Conservation (phyloP, 2,113 vertebrate genomes). For the Nesogale talazaci region DNA sequence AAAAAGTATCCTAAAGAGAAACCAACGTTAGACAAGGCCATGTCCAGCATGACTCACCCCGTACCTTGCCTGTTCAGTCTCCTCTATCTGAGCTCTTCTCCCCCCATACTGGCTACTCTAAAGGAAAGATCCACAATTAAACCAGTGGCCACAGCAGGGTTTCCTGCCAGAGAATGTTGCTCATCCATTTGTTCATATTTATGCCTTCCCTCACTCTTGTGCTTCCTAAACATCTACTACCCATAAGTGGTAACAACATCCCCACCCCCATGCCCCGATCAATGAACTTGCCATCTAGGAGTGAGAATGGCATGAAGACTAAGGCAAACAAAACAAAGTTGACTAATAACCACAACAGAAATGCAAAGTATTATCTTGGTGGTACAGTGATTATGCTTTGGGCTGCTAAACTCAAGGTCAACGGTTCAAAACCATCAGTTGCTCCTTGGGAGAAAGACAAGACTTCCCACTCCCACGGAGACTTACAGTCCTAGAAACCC, state of each 20-base stretch:
- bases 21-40: neutral
- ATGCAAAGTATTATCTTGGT: neutral
- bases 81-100: slow-evolving; percentile 2
- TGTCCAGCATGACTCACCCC: neutral
- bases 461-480: too few species aligned
- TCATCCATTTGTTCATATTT: neutral
- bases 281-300: neutral
- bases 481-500: too few species aligned
- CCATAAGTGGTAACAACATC: neutral
- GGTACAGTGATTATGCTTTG: too few species aligned
- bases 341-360: neutral
- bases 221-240: neutral
- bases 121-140: neutral
- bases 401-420: too few species aligned
- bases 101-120: neutral
- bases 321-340: neutral
- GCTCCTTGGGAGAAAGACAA: too few species aligned
- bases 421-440: too few species aligned
- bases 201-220: neutral
- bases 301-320: neutral
- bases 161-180: neutral
- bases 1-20: neutral
- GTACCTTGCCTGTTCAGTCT: neutral
- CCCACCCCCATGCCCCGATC: fast-evolving
- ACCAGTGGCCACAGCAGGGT: neutral